Base-by-base conservation (phyloP, 2,113 vertebrate genomes). In the Passer domesticus region DNA sequence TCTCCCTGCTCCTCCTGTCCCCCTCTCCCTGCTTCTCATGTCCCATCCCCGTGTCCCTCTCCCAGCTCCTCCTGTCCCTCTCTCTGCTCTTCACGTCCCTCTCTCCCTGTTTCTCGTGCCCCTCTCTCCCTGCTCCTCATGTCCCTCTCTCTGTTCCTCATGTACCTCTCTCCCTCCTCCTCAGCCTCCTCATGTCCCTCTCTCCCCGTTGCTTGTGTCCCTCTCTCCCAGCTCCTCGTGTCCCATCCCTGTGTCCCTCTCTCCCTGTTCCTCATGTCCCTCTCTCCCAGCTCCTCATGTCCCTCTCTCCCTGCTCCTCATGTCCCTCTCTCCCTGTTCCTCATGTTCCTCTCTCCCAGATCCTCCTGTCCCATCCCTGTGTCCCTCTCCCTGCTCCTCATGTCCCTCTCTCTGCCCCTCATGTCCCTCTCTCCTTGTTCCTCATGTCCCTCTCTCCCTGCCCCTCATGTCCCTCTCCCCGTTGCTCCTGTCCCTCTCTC, bases 201-300 rank as follows among this genome's bases (percentile, higher is more conserved):
- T 19, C 41, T 62, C 37, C 35, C 5, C 7, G 27, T 18, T 19
- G 16, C 16, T 14, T 8, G 12, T 17, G 15, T 28, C 50, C 27
- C 15, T 35, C 56, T 15, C 11, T 24, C 69, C 39, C 52, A 3
- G 13, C 3, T 16, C 33, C 41, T 9, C 5, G 0, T 7, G 31
- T 67, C 43, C 44, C 33, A 12, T 20, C 35, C 35, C 35, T 37
- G 35, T 37, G 35, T 67, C 43, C 44, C 33, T 17, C 30, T 50
- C 24, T 66, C 43, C 63, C 5, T 2, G 15, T 2, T 16, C 62
- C 19, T 25, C 17, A 2, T 9, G 37, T 14, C 39, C 18, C 16
- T 17, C 11, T 17, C 30, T 66, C 41, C 63, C 49, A 4, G 16
- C 4, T 17, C 33, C 43, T 10, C 7, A 2, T 66, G 30, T 33